Conservation (phyloP, 1,140 invertebrate species). For the Platorchestia sp. region DNA sequence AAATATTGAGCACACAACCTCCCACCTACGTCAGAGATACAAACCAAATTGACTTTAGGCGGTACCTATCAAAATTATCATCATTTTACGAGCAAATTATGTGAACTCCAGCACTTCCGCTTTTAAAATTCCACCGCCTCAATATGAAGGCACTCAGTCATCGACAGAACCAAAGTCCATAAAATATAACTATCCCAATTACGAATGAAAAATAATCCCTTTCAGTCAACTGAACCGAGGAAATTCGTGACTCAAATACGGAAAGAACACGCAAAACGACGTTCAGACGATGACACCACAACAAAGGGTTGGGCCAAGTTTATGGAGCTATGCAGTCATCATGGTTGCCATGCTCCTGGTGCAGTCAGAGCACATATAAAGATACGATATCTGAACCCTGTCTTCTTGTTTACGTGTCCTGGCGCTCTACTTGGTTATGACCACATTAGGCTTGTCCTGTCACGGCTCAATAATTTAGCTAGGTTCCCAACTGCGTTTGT, state of each 20-base stretch:
- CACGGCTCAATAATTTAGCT: background rate
- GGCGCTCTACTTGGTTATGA: background rate
- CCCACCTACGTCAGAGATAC: too few species aligned
- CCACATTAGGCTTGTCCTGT: background rate
- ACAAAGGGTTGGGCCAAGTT: background rate
- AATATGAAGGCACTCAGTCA: background rate
- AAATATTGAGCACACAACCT: too few species aligned
- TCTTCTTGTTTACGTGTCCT: background rate
- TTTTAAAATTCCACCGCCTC: background rate
- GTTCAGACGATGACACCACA: background rate
- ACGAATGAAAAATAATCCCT: background rate
- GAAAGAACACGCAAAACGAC: background rate
- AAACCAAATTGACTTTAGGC: background rate
- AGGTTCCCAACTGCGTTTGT: background rate
- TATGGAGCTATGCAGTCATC: background rate
- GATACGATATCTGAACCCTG: background rate
- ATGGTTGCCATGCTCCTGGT: background rate
- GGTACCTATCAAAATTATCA: background rate
- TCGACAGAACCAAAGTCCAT: background rate
- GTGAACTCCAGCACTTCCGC: background rate
- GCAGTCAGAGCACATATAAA: background rate
- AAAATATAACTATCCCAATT: background rate
- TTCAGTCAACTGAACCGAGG: background rate
- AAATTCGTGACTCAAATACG: background rate
- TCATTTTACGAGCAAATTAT: background rate